Base-by-base conservation (phyloP, 1,140 invertebrate species). In the Pseudomyrmex cubaensis region DNA sequence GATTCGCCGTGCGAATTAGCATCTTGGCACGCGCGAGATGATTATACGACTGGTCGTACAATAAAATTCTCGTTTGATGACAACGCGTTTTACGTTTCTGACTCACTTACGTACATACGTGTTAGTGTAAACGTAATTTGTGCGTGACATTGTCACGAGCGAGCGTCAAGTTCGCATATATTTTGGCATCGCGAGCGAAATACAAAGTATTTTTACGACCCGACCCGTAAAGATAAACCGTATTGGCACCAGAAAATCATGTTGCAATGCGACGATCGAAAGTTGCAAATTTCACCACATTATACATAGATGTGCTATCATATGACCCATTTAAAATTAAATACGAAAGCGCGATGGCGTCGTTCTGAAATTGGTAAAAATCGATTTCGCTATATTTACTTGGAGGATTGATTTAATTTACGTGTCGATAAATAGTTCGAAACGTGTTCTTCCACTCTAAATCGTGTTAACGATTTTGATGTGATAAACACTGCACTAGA, bases 171-270 rank as follows among this genome's bases (percentile, higher is more conserved):
- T 8, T 9, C 13, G 17, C 35, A 5, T 77, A 7, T 66, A 90
- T 89, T 82, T 86, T 69, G 52, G 2, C 52, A 74, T 63, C 66
- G 84, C 73, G 80, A 70, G 82, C 82, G 50, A 85, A 88, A 89
- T 89, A 88, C 89, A 90, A 91, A 35, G 35, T 89, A 90, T 88
- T 89, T 91, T 88, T 87, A 35, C 80, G 82, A 69, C 82, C 61
- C 56, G 77, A 77, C 64, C 7, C 35, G 83, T 89, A 87, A 90
- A 88, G 87, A 86, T 90, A 88, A 73, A 74, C 56, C 57, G 64
- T 46, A 46, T 73, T 50, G 20, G 44, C 54, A 10, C 7, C 61
- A 48, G n/a, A 82, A 66, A 86, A 69, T 74, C 22, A 62, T 63
- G 63, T 85, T 85, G 83, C 84, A 85, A 86, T 84, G 82, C 35